These are phyloP conservation scores for Diloba caeruleocephala DNA, from an alignment of 2,888 invertebrate species.

Conservation along the genomic window DNA sequence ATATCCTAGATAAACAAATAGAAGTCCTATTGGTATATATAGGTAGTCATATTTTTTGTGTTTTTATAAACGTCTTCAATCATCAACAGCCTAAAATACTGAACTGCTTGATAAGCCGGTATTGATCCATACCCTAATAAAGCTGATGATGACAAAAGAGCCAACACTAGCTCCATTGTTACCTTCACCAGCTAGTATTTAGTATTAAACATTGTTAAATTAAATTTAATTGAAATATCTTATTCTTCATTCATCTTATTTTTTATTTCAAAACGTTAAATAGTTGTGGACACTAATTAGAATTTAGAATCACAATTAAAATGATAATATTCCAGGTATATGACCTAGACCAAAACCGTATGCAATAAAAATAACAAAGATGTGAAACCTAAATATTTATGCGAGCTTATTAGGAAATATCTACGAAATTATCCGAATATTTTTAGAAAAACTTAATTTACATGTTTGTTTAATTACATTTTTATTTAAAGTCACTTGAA, in stretches of 20 bases:
- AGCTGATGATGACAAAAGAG: no score
- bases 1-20: no score
- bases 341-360: constrained; percentile 34
- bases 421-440: constrained; percentile 10
- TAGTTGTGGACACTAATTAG: not conserved
- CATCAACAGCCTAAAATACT: no score
- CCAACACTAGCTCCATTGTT: no score
- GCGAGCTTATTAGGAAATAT: constrained; percentile 46
- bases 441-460: constrained; percentile 2
- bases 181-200: no score
- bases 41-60: no score
- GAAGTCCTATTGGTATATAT: no score
- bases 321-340: constrained; percentile 27
- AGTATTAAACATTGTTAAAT: no score
- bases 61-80: no score
- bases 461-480: not conserved
- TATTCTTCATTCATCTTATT: not conserved
- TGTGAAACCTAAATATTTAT: constrained; percentile 17
- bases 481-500: not conserved
- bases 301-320: constrained; percentile 11
- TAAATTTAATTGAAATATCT: not conserved
- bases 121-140: no score
- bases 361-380: constrained; percentile 37
- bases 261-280: no score
- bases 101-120: no score